Evolutionary conservation across 2,797 vertebrate species (phyloP), one percentile per base, ranked within the genome.

Genomic region (Salmo trutta): DNA sequence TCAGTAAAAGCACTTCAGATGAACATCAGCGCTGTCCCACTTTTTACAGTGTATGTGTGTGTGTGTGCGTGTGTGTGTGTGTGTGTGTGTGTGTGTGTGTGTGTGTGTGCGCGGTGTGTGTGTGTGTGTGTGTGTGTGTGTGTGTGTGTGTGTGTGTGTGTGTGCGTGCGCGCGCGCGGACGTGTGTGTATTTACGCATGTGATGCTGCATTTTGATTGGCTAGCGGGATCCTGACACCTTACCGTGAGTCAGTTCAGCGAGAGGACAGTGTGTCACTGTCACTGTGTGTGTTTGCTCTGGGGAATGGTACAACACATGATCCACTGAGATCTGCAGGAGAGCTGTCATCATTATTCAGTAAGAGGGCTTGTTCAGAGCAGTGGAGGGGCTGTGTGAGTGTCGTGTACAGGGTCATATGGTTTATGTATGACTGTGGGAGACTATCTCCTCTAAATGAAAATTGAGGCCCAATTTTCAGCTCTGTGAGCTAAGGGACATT

Each of bases 261-360:
- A 66, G 64, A 29, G 64, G 27, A 66, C 64, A 66, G 64, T 27
- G 3, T 29, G 27, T 66, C 24, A 66, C 5, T 56, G 64, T 66
- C 62, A 65, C 62, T 65, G 12, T 24, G n/a, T 27, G 27, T 29
- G 64, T 54, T 27, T 54, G 66, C 33, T 62, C 17, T 33, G 7
- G 36, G 21, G 54, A 79, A 73, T 66, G 24, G 27, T 29, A 31
- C 64, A 27, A 14, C 64, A 10, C 15, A 66, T 66, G 64, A 66
- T 29, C 31, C 64, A 66, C 14, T 10, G 24, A 29, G 64, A 29
- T 66, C 64, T 29, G 24, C 27, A 31, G 62, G 31, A 65, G 47
- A 65, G 47, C 64, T 69, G 64, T 68, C 33, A 71, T 78, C 33
- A 71, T 78, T 81, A 73, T 47, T 24, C 73, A 24, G 12, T 74